Evolutionary conservation across 1,140 invertebrate species (phyloP).

Genomic region (Pseudomyrmex dendroicus): DNA sequence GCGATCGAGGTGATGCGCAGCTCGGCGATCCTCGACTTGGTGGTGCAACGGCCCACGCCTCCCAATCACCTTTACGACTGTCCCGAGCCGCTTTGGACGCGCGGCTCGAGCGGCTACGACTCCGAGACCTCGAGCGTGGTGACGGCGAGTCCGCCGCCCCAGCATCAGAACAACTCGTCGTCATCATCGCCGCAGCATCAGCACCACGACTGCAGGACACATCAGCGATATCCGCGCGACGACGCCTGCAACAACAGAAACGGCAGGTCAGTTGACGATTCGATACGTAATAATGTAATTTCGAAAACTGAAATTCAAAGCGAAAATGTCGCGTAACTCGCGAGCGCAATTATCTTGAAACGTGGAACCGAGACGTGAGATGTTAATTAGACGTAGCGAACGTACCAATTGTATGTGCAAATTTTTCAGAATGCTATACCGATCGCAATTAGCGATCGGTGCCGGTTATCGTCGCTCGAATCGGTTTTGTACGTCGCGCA

Average conservation of each 20-base stretch:
- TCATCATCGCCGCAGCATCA: slow-evolving; percentile 76
- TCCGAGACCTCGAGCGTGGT: slow-evolving; percentile 80
- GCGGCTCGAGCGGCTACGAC: slow-evolving; percentile 83
- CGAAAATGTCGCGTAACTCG: no score
- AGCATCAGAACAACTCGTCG: slow-evolving; percentile 73
- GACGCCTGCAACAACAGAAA: slow-evolving; percentile 76
- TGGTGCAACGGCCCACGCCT: slow-evolving; percentile 80
- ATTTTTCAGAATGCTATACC: background rate
- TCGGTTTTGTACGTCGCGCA: background rate
- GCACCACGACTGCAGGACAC: slow-evolving; percentile 61
- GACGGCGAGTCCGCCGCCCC: slow-evolving; percentile 76
- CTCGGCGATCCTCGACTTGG: slow-evolving; percentile 79
- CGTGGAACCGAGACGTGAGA: no score
- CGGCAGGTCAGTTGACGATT: slow-evolving; percentile 70
- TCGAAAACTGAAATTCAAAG: background rate
- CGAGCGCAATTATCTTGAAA: no score
- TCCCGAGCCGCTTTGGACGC: slow-evolving; percentile 80
- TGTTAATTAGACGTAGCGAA: no score
- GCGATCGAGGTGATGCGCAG: slow-evolving; percentile 83
- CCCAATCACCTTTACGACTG: slow-evolving; percentile 81
- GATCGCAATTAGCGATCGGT: background rate
- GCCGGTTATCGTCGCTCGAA: background rate
- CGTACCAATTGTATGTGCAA: background rate
- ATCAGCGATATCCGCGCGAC: slow-evolving; percentile 70
- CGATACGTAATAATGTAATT: no score